phyloP scores from a whole-genome alignment of 2,797 vertebrate genomes.

The Gadopsis bispinosus region DNA sequence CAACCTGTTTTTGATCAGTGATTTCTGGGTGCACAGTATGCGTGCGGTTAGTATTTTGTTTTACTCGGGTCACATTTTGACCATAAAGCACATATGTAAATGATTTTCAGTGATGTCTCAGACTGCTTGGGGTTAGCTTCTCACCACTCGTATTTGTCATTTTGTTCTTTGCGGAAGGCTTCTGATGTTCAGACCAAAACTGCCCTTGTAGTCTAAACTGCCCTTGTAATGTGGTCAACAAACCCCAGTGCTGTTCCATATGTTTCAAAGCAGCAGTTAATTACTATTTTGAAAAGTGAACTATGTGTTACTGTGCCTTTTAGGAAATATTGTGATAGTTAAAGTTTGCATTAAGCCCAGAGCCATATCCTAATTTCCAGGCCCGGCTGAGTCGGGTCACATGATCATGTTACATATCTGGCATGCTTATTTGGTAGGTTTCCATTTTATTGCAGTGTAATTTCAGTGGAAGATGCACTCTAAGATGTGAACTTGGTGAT shows the following conservation, averaged over 20 bases:
- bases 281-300: not conserved
- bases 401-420: slow-evolving; percentile 29
- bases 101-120: slow-evolving; percentile 12
- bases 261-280: slow-evolving; percentile 21
- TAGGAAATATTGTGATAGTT: not conserved
- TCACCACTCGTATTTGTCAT: not conserved
- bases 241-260: not conserved
- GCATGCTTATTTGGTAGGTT: slow-evolving; percentile 7
- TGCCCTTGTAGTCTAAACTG: not conserved
- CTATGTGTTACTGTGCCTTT: not conserved
- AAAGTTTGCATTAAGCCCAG: not conserved
- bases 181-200: not conserved
- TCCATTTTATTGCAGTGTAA: not conserved
- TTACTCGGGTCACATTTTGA: slow-evolving; percentile 26
- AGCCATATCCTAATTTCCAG: slow-evolving; percentile 19
- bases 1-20: slow-evolving; percentile 58
- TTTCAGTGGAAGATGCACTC: not conserved
- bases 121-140: slow-evolving; percentile 15
- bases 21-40: slow-evolving; percentile 37
- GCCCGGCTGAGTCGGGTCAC: not conserved
- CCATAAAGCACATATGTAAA: slow-evolving; percentile 20
- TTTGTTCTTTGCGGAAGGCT: not conserved
- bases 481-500: not conserved
- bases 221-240: not conserved
- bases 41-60: slow-evolving; percentile 37